Conservation (phyloP, 2,113 vertebrate genomes). For the Tyrannus savana region DNA sequence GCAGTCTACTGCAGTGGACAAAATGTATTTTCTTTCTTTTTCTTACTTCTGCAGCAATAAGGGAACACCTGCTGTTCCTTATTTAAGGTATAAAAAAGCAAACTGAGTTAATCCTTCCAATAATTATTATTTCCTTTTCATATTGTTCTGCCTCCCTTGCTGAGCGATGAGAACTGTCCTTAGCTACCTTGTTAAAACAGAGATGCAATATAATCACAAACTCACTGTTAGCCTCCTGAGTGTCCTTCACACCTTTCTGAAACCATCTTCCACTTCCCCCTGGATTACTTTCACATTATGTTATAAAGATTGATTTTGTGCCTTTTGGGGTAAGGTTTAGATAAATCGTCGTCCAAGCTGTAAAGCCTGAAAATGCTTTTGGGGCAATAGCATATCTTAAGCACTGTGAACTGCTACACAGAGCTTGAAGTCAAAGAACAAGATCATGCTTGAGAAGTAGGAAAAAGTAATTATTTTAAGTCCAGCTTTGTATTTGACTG, state of each 20-base stretch:
- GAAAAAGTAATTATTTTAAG: background rate
- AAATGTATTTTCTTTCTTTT: background rate
- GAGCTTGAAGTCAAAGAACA: background rate
- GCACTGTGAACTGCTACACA: background rate
- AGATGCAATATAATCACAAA: background rate
- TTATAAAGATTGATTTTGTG: background rate
- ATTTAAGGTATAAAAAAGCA: conserved; percentile 3
- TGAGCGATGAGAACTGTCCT: background rate
- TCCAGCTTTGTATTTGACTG: background rate
- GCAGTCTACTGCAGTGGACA: background rate
- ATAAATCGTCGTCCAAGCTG: background rate
- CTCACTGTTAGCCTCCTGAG: background rate
- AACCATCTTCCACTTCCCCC: background rate
- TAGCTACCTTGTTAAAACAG: background rate
- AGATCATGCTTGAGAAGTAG: background rate
- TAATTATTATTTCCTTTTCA: conserved; percentile 22
- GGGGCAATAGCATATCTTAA: background rate
- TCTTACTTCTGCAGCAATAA: background rate
- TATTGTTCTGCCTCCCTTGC: background rate
- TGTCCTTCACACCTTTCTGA: background rate
- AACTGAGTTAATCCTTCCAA: conserved; percentile 19
- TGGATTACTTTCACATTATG: background rate
- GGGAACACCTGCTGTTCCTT: background rate
- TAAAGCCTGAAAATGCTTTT: background rate
- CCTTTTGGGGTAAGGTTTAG: background rate